Conservation (phyloP, 2,113 vertebrate species). For the Gymnobelideus leadbeateri region DNA sequence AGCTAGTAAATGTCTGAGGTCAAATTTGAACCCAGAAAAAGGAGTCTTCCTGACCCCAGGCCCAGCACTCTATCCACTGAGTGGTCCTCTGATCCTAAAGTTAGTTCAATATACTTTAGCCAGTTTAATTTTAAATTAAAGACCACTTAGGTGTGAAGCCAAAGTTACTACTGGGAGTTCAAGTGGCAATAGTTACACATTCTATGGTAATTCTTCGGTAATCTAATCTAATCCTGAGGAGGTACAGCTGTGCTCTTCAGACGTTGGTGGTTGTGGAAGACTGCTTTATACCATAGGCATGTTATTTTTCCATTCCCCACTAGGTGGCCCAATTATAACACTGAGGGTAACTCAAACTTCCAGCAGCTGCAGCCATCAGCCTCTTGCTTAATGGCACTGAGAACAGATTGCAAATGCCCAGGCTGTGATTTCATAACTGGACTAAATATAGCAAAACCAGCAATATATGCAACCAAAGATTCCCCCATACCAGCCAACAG, state of each 20-base stretch:
- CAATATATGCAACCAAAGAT: neutral
- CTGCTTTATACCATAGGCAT: neutral
- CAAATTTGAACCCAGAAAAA: too few relatives aligned
- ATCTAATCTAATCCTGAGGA: neutral
- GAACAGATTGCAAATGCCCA: neutral
- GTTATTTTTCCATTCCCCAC: neutral
- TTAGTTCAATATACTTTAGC: neutral
- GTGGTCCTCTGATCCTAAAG: neutral
- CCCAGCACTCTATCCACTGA: too few relatives aligned
- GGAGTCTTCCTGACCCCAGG: too few relatives aligned
- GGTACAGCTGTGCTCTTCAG: neutral
- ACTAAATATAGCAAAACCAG: constrained; percentile 7
- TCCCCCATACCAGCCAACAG: neutral
- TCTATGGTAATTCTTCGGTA: neutral
- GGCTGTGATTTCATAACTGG: neutral
- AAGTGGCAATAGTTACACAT: neutral
- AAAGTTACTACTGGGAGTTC: neutral
- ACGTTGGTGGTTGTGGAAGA: neutral
- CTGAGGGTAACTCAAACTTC: neutral
- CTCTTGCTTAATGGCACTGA: constrained; percentile 2
- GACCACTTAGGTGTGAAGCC: neutral
- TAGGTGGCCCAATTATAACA: neutral
- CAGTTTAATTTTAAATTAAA: neutral
- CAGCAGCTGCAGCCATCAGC: neutral
- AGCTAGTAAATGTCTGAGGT: too few relatives aligned